Conservation (phyloP, 2,113 vertebrate genomes). For the Hydrochoerus hydrochaeris region DNA sequence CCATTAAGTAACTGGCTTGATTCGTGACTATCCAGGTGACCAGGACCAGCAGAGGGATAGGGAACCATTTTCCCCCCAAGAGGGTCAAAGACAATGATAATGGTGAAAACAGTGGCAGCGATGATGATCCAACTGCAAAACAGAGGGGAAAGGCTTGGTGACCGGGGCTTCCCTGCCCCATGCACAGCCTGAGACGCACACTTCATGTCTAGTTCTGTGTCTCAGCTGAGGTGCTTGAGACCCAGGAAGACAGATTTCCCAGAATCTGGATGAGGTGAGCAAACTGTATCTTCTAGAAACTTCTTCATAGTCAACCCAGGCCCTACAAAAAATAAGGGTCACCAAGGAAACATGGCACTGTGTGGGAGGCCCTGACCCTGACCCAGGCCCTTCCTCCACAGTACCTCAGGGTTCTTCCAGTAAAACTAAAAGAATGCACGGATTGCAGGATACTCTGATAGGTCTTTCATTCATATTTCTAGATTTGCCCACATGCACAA, state of each 20-base stretch:
- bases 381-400: neutral
- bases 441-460: accelerated
- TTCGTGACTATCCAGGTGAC: slow-evolving; percentile 89
- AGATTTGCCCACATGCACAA: accelerated
- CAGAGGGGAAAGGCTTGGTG: neutral
- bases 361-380: neutral
- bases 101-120: slow-evolving; percentile 88
- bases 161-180: neutral
- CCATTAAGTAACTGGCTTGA: slow-evolving; percentile 91
- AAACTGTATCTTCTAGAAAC: neutral
- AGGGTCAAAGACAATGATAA: slow-evolving; percentile 95
- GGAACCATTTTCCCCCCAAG: slow-evolving; percentile 88
- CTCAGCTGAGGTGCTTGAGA: neutral
- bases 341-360: neutral
- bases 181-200: accelerated
- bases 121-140: slow-evolving; percentile 95
- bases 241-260: neutral
- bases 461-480: neutral
- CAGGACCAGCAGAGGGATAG: slow-evolving; percentile 5
- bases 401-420: neutral
- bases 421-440: neutral
- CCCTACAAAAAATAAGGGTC: neutral
- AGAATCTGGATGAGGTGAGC: neutral
- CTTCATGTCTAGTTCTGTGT: neutral
- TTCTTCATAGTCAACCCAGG: neutral